Evolutionary conservation across 1,140 invertebrate genomes (phyloP).

Genomic region (Drosophila equinoxialis): DNA sequence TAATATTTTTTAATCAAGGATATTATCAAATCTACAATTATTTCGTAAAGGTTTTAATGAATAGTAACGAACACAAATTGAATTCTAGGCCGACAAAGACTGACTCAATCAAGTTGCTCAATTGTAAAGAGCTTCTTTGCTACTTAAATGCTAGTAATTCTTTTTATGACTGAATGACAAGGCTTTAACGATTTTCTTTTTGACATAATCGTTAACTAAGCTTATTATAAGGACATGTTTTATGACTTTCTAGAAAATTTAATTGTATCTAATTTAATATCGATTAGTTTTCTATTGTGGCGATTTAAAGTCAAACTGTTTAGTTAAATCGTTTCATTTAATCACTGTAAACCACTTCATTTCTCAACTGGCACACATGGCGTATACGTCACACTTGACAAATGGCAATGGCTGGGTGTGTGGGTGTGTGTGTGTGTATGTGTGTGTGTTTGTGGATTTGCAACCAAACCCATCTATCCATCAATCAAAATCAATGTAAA

Average conservation of each 20-base stretch:
- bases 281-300: conserved; percentile 3
- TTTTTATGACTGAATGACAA: too few relatives aligned
- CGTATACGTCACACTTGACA: conserved; percentile 51
- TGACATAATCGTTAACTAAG: too few relatives aligned
- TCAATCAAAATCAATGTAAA: conserved; percentile 50
- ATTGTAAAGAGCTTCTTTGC: too few relatives aligned
- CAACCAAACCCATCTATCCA: conserved; percentile 19
- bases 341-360: not conserved
- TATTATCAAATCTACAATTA: too few relatives aligned
- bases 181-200: too few relatives aligned
- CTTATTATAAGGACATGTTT: too few relatives aligned
- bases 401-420: not conserved
- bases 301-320: not conserved
- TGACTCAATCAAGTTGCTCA: too few relatives aligned
- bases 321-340: conserved; percentile 7
- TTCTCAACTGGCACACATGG: conserved; percentile 29
- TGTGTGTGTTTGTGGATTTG: not conserved
- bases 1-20: too few relatives aligned
- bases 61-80: too few relatives aligned
- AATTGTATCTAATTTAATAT: not conserved
- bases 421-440: not conserved
- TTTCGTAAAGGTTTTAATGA: too few relatives aligned
- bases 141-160: too few relatives aligned
- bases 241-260: not conserved
- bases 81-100: too few relatives aligned